These are phyloP conservation scores for Bombus waltoni DNA, from an alignment of 1,140 invertebrate genomes.

Conservation along the genomic window DNA sequence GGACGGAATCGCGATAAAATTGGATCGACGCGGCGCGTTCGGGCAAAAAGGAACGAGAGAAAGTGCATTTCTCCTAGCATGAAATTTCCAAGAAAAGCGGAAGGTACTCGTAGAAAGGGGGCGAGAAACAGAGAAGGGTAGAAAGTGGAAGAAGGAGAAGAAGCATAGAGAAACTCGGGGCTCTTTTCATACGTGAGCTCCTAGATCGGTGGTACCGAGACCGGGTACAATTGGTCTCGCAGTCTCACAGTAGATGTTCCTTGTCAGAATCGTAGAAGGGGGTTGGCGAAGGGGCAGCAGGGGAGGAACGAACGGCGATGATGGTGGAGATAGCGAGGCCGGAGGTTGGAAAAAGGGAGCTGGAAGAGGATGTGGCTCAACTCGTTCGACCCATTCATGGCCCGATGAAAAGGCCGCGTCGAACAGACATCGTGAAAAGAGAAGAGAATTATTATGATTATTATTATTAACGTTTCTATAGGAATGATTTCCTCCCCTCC, in stretches of 20 bases:
- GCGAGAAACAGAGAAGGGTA: constrained; percentile 4
- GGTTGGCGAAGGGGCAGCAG: constrained; percentile 1
- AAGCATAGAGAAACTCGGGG: constrained; percentile 42
- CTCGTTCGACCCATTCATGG: constrained; percentile 81
- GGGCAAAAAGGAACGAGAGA: not conserved
- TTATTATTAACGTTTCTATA: constrained; percentile 80
- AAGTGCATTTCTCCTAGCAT: constrained; percentile 29
- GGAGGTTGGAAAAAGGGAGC: constrained; percentile 67
- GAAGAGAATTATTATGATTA: constrained; percentile 81
- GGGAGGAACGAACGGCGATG: constrained; percentile 43
- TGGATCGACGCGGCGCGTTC: constrained; percentile 17
- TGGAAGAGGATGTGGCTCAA: constrained; percentile 77
- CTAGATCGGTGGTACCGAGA: constrained; percentile 52
- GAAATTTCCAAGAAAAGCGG: constrained; percentile 48
- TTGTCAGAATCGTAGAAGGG: constrained; percentile 43
- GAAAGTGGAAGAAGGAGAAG: constrained; percentile 26
- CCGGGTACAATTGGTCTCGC: constrained; percentile 62
- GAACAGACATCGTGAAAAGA: constrained; percentile 78
- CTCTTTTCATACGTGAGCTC: constrained; percentile 67
- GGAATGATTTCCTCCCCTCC: constrained; percentile 74
- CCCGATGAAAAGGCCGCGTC: constrained; percentile 78
- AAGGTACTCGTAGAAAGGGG: constrained; percentile 15
- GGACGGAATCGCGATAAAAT: constrained; percentile 43
- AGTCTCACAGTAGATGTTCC: constrained; percentile 61
- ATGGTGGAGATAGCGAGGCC: constrained; percentile 49